Conservation (phyloP, 1,140 invertebrate species). For the Bombus sibiricus region DNA sequence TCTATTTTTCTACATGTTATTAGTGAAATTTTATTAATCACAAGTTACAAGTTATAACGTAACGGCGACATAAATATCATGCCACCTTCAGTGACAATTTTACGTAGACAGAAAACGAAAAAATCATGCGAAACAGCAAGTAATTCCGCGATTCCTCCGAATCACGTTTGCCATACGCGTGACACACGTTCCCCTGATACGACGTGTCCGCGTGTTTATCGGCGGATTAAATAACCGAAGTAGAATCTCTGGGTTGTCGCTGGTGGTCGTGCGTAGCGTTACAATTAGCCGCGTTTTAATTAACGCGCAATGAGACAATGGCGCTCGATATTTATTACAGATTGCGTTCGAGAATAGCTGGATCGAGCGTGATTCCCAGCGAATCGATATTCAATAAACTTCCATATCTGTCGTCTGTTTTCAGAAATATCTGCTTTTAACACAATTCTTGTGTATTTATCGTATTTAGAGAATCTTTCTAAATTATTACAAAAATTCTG, state of each 20-base stretch:
- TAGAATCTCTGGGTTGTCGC: constrained; percentile 19
- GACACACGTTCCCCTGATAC: not conserved
- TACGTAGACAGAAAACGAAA: too few species aligned
- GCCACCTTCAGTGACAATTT: too few species aligned
- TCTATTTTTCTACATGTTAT: too few species aligned
- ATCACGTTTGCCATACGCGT: constrained; percentile 26
- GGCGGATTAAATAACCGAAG: constrained; percentile 39
- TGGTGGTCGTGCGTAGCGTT: not conserved
- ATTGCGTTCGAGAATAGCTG: constrained; percentile 14
- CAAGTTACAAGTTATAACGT: too few species aligned
- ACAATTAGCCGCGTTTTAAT: constrained; percentile 43
- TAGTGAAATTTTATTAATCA: too few species aligned
- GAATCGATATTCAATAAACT: not conserved
- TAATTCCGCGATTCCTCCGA: not conserved
- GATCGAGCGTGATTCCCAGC: not conserved
- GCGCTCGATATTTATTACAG: constrained; percentile 17
- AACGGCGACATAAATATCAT: too few species aligned
- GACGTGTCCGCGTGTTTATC: constrained; percentile 25
- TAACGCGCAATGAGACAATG: constrained; percentile 43
- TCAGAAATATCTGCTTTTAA: too few species aligned
- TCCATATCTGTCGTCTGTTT: not conserved
- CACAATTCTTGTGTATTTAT: too few species aligned
- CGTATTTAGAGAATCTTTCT: too few species aligned
- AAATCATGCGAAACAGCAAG: not conserved
- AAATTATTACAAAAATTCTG: too few species aligned